These are phyloP conservation scores for Sminthurinus aureus DNA, from an alignment of 2,888 invertebrate species.

Conservation along the genomic window DNA sequence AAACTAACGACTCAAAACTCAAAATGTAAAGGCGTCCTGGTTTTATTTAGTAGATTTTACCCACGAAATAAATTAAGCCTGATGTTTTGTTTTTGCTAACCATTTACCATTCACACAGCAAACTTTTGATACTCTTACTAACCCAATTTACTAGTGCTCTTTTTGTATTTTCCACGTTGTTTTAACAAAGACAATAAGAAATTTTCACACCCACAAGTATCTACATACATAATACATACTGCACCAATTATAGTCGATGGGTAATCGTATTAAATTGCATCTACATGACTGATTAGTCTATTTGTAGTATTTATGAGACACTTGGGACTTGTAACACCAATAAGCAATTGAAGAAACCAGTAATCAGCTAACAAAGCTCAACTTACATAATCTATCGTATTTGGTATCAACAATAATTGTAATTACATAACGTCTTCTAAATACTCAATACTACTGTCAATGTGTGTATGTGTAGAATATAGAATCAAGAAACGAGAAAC, in stretches of 20 bases:
- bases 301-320: slow-evolving; percentile 14
- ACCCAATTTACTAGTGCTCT: background rate
- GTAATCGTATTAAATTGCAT: slow-evolving; percentile 16
- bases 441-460: too few relatives aligned
- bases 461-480: too few relatives aligned
- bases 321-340: background rate
- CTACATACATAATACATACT: background rate
- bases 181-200: background rate
- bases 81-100: too few relatives aligned
- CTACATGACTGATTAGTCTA: slow-evolving; percentile 15
- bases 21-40: too few relatives aligned
- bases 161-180: background rate
- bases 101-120: background rate
- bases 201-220: background rate
- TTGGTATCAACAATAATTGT: background rate
- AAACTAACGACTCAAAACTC: too few relatives aligned
- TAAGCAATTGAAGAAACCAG: background rate
- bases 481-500: too few relatives aligned
- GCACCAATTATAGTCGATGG: background rate
- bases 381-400: background rate
- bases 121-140: background rate
- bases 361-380: background rate
- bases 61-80: too few relatives aligned
- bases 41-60: too few relatives aligned
- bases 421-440: too few relatives aligned